Percentiles rank a stretch among this genome's conserved stretches.
Evolutionary conservation across 2,888 invertebrate species (phyloP).

Genomic region (Amiota communis): DNA sequence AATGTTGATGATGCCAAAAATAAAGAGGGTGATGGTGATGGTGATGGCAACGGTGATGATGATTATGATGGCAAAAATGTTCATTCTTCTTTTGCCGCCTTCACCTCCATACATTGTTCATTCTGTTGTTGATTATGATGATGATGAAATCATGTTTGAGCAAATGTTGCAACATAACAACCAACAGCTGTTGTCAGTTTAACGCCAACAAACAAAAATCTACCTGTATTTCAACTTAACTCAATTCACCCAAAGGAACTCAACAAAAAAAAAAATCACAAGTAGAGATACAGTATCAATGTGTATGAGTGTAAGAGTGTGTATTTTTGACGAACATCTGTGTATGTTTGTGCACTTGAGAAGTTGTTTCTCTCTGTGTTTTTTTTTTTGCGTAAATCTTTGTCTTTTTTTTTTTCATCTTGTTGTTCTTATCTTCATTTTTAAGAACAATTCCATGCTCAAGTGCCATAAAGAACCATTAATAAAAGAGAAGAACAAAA

Average conservation of each 20-base stretch:
- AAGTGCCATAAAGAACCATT: background rate
- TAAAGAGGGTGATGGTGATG: too few relatives aligned
- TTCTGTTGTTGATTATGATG: background rate
- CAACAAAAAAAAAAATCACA: background rate
- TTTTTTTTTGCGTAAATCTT: background rate
- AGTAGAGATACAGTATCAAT: background rate
- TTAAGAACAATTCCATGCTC: constrained; percentile 7
- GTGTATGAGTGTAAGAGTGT: background rate
- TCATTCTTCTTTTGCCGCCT: too few relatives aligned
- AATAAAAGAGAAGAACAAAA: background rate
- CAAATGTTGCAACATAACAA: constrained; percentile 24
- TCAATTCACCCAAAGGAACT: constrained; percentile 2
- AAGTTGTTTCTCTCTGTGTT: background rate
- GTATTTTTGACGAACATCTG: constrained; percentile 21
- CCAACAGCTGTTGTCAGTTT: constrained; percentile 56
- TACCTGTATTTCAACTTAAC: constrained; percentile 45
- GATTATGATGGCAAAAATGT: too few relatives aligned
- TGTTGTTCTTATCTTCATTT: constrained; percentile 5
- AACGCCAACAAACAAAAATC: constrained; percentile 29
- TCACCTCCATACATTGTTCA: too few relatives aligned
- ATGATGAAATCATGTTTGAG: constrained; percentile 17
- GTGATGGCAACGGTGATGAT: too few relatives aligned
- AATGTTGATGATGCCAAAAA: too few relatives aligned
- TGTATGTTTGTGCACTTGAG: too few relatives aligned
- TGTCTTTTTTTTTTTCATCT: background rate